Base-by-base conservation (phyloP, 2,888 invertebrate species). In the Neoascia interrupta region DNA sequence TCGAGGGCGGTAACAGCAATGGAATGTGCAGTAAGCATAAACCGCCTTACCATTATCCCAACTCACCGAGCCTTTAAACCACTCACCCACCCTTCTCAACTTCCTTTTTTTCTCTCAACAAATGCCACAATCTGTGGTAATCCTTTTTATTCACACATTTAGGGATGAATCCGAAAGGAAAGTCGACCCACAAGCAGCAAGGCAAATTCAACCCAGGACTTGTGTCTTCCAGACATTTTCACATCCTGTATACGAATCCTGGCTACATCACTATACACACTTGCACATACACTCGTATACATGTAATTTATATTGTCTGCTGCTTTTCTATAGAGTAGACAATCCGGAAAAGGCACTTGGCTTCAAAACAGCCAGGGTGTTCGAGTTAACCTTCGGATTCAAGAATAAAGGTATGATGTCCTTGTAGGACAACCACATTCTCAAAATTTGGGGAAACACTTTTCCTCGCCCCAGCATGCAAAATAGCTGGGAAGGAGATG, bases 121-220 rank as follows among this genome's bases (percentile, higher is more conserved):
- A 79, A 66, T 66, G 60, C 80, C 80, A 74, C 63, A 80, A 80
- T 74, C 80, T 69, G 61, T 80, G 80, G 74, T 80, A 80, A 80
- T 80, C 80, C 80, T 69, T 80, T 80, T 74, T 80, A 80, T 80
- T 74, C 80, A 80, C 80, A 80, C 80, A 80, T 80, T 73, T 74
- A 68, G 74, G 74, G 68, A 69, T 74, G 69, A 74, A 58, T 68
- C 74, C 63, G 47, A 69, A 69, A 74, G 73, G 73, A 79, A 79
- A 73, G 61, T 73, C 79, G 73, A 73, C 79, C 73, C 76, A 58
- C n/a, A n/a, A n/a, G n/a, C n/a, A n/a, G n/a, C n/a, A n/a, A 51
- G 63, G 58, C 72, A 76, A 79, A 73, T 60, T 61, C 16, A 54
- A 79, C 47, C 66, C 47, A 73, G 79, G 31, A 79, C 73, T 66